A percentile compares a stretch with the other conserved stretches of the same genome.
Conservation (phyloP, 2,113 vertebrate genomes). For the Dicrurus megarhynchus region DNA sequence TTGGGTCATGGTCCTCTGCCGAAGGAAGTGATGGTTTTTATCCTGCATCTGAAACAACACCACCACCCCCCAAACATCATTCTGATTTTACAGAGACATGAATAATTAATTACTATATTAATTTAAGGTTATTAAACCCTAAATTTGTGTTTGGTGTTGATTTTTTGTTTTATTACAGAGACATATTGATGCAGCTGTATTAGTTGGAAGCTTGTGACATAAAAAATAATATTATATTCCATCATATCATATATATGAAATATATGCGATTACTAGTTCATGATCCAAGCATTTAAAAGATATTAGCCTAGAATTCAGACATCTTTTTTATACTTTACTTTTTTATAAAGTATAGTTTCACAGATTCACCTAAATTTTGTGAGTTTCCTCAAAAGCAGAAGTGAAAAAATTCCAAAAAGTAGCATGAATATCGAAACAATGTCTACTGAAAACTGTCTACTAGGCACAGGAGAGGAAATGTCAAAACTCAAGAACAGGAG, state of each 20-base stretch:
- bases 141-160: neutral
- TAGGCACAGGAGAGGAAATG: neutral
- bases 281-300: neutral
- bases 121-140: neutral
- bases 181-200: neutral
- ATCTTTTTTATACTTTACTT: neutral
- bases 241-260: neutral
- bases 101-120: neutral
- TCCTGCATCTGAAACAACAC: neutral
- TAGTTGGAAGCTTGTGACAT: neutral
- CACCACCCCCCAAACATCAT: neutral
- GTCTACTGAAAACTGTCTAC: neutral
- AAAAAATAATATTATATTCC: neutral
- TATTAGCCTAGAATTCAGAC: neutral
- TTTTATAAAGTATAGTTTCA: neutral
- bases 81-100: neutral
- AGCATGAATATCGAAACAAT: neutral
- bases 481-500: neutral
- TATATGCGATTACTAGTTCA: neutral
- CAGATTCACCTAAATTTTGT: neutral
- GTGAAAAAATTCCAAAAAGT: neutral
- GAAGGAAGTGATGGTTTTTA: neutral
- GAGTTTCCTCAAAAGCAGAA: neutral
- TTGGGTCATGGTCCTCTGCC: neutral
- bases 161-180: neutral